Conservation (phyloP, 1,140 invertebrate genomes). For the Chironomus tepperi region DNA sequence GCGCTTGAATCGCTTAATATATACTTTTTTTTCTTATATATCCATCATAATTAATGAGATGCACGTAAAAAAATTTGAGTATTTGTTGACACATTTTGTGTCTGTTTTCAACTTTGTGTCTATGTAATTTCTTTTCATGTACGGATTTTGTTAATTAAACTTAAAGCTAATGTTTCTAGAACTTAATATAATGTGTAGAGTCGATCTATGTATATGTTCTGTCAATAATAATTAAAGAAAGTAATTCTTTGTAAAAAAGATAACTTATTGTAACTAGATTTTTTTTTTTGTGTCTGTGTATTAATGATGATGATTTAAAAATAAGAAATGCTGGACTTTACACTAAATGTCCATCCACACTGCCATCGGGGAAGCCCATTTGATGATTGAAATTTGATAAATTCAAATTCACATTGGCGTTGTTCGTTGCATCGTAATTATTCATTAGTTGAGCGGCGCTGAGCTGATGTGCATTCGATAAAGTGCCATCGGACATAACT, state of each 20-base stretch:
- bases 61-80: too few species aligned
- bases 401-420: constrained; percentile 19
- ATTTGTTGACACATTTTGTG: too few species aligned
- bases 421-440: constrained; percentile 18
- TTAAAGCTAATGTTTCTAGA: not conserved
- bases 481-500: not conserved
- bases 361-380: constrained; percentile 19
- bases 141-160: not conserved
- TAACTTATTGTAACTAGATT: not conserved
- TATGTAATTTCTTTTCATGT: not conserved
- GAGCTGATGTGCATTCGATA: constrained; percentile 11
- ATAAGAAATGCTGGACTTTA: not conserved
- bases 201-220: not conserved
- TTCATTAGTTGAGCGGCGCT: constrained; percentile 17
- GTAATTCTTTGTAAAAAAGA: too few species aligned
- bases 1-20: too few species aligned
- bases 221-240: too few species aligned
- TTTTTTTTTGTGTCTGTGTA: constrained; percentile 5
- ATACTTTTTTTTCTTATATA: too few species aligned
- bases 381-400: constrained; percentile 18
- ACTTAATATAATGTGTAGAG: too few species aligned
- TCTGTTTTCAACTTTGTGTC: not conserved
- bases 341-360: constrained; percentile 19
- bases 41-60: too few species aligned
- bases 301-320: not conserved